Conservation (phyloP, 2,797 vertebrate species). For the Anisognathus igniventris region DNA sequence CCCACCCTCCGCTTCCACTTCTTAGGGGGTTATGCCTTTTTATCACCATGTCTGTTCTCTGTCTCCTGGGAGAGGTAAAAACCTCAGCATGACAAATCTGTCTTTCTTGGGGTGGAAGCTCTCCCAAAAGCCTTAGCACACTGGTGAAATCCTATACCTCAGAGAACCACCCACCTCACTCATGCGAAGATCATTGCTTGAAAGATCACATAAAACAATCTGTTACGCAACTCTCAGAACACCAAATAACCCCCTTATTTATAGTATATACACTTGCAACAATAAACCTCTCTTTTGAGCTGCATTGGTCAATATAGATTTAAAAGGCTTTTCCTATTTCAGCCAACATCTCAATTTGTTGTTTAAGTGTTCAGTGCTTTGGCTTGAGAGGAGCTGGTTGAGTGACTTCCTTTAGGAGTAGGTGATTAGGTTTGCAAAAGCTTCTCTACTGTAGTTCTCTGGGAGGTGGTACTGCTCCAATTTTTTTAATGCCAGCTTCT, state of each 20-base stretch:
- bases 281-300: conserved; percentile 30
- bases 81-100: background rate
- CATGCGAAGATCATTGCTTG: conserved; percentile 23
- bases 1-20: background rate
- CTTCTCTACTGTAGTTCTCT: background rate
- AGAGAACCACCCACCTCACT: conserved; percentile 36
- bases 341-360: conserved; percentile 41
- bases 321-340: background rate
- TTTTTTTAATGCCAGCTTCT: background rate
- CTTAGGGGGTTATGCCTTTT: background rate
- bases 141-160: background rate
- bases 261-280: conserved; percentile 42
- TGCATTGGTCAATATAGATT: conserved; percentile 40
- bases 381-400: background rate
- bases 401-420: background rate
- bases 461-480: background rate
- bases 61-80: background rate
- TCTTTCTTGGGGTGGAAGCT: background rate
- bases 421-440: background rate
- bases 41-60: background rate
- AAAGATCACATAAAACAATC: background rate
- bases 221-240: conserved; percentile 22
- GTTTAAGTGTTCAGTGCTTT: conserved; percentile 19
- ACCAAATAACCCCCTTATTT: conserved; percentile 54
- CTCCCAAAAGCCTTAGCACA: background rate